These are phyloP conservation scores for Ectropis grisescens DNA, from an alignment of 1,140 invertebrate species.

Conservation along the genomic window DNA sequence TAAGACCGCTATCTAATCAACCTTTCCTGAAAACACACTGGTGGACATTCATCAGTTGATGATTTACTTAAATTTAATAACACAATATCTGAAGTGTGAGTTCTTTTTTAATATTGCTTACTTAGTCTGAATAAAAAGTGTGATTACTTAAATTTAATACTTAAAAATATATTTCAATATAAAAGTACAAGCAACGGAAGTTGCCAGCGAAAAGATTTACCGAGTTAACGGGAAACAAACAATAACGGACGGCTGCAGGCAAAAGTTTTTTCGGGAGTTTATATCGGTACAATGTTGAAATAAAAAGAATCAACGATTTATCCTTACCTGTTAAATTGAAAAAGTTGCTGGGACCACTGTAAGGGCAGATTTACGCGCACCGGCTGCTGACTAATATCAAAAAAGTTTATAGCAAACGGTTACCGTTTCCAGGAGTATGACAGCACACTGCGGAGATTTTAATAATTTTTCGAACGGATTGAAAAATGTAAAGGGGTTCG, in stretches of 20 bases:
- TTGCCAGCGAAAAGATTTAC: conserved; percentile 30
- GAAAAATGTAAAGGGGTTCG: conserved; percentile 16
- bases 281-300: conserved; percentile 64
- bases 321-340: conserved; percentile 69
- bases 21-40: too few species aligned
- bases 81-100: too few species aligned
- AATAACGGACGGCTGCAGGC: conserved; percentile 29
- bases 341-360: conserved; percentile 59
- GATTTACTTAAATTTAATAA: too few species aligned
- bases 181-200: conserved; percentile 6
- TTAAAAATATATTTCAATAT: too few species aligned
- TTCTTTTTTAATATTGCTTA: too few species aligned
- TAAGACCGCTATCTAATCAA: too few species aligned
- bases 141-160: too few species aligned
- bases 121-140: too few species aligned
- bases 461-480: conserved; percentile 28
- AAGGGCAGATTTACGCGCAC: conserved; percentile 63
- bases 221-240: conserved; percentile 44
- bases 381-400: conserved; percentile 63
- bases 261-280: conserved; percentile 45
- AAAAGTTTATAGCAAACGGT: conserved; percentile 57
- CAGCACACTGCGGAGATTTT: conserved; percentile 32
- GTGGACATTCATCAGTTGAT: too few species aligned
- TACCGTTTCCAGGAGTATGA: conserved; percentile 21
- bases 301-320: conserved; percentile 68